Conservation (phyloP, 2,888 invertebrate genomes). For the Caenorhabditis becei region DNA sequence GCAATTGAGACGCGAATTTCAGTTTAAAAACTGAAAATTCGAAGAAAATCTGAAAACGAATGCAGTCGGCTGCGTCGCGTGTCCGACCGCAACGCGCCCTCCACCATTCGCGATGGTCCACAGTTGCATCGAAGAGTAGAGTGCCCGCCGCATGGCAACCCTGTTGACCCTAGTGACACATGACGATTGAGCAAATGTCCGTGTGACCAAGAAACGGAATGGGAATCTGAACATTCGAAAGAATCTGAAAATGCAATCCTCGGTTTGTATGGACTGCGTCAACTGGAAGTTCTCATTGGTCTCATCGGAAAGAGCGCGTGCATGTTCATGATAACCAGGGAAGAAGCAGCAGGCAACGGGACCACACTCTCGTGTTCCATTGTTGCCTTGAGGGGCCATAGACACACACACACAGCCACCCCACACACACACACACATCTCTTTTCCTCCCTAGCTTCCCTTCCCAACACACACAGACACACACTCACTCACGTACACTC, state of each 20-base stretch:
- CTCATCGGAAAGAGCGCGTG: background rate
- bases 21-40: background rate
- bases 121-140: slow-evolving; percentile 8
- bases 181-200: background rate
- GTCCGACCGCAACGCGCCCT: slow-evolving; percentile 7
- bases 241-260: too few relatives aligned
- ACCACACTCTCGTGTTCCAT: slow-evolving; percentile 20
- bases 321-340: background rate
- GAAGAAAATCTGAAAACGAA: slow-evolving; percentile 16
- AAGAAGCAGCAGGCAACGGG: slow-evolving; percentile 9
- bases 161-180: background rate
- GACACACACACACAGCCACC: slow-evolving; percentile 16
- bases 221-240: background rate
- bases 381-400: slow-evolving; percentile 29
- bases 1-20: background rate
- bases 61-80: slow-evolving; percentile 13
- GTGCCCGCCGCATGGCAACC: background rate
- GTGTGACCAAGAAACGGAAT: background rate
- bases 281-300: too few relatives aligned
- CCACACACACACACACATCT: slow-evolving; percentile 22
- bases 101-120: slow-evolving; percentile 30
- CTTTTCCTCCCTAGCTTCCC: slow-evolving; percentile 18
- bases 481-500: slow-evolving; percentile 45
- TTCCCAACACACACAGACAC: slow-evolving; percentile 26
- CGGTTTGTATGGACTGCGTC: too few relatives aligned